A percentile compares a stretch with the other conserved stretches of the same genome.
Conservation (phyloP, 2,888 invertebrate species). For the Mesopsocus fuscifrons region DNA sequence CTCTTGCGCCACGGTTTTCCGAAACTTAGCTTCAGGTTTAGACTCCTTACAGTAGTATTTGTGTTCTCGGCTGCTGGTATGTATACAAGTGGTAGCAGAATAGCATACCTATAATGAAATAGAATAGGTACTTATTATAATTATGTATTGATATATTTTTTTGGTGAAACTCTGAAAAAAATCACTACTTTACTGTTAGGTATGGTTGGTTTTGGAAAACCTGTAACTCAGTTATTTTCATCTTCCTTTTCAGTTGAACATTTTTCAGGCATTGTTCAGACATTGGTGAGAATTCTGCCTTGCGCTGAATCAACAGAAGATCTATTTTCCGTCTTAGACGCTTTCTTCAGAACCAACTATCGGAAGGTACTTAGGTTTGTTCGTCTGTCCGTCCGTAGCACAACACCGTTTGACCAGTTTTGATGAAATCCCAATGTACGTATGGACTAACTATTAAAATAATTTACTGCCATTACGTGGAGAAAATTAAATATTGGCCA, state of each 20-base stretch:
- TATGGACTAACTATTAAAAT: conserved; percentile 12
- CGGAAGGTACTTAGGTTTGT: conserved; percentile 20
- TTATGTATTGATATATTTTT: no score
- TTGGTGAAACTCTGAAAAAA: no score
- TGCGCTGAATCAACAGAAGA: conserved; percentile 23
- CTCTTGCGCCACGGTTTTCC: conserved; percentile 22
- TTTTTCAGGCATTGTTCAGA: conserved; percentile 35
- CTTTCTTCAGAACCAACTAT: conserved; percentile 24
- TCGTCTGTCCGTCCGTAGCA: no score
- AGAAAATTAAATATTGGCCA: background rate
- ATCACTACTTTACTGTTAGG: background rate
- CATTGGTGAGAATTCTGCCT: conserved; percentile 28
- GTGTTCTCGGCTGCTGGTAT: conserved; percentile 22
- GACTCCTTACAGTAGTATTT: conserved; percentile 20
- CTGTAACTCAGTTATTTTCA: no score
- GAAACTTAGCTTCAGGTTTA: conserved; percentile 20
- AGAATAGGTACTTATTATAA: no score
- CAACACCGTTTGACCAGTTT: no score
- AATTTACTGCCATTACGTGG: background rate
- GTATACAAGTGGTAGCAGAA: no score
- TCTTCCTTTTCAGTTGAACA: conserved; percentile 34
- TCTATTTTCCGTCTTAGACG: conserved; percentile 19
- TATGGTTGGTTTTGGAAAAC: conserved; percentile 12
- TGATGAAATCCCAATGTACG: no score
- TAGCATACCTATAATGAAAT: no score